Base-by-base conservation (phyloP, 1,140 invertebrate genomes). In the Dermatophagoides farinae region DNA sequence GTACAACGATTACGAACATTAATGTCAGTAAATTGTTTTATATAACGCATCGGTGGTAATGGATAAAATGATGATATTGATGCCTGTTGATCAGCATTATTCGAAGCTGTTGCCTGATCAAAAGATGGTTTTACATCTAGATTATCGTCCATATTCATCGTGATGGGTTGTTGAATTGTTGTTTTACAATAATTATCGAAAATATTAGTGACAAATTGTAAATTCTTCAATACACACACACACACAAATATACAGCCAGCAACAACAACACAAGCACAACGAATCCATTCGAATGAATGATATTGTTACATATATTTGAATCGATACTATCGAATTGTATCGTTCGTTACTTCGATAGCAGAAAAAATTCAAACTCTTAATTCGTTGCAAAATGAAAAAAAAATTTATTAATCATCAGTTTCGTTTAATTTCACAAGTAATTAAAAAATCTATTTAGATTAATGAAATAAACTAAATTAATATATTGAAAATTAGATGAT, bases 31-130 rank as follows among this genome's bases (percentile, higher is more conserved):
- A 54, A 63, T 11, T 49, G 43, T 9, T 57, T 50, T 16, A 64
- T 57, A 38, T 64, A 64, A 6, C 64, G 62, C 46, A 44, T 50
- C 5, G 64, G 64, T 38, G 64, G 64, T 22, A 57, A 31, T 52
- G 64, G 64, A 57, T 23, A 65, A 49, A 54, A 18, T 18, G 59
- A 57, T 14, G 58, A 46, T 9, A 61, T 25, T 14, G 50, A 10
- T 25, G 49, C 1, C 38, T 52, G 51, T 14, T 47, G 10, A 4
- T 57, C 2, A 31, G 1, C 12, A 44, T 44, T 25, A 37, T 11
- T 57, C 12, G 23, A 14, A 9, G 20, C 20, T 58, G 11, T 41
- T 14, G 20, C 57, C 57, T 31, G 31, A 20, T 44, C 43, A 12
- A 58, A n/a, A 8, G 25, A 5, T 37, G 57, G 23, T 44, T 55